Conservation (phyloP, 2,888 invertebrate genomes). For the Metellina segmentata region DNA sequence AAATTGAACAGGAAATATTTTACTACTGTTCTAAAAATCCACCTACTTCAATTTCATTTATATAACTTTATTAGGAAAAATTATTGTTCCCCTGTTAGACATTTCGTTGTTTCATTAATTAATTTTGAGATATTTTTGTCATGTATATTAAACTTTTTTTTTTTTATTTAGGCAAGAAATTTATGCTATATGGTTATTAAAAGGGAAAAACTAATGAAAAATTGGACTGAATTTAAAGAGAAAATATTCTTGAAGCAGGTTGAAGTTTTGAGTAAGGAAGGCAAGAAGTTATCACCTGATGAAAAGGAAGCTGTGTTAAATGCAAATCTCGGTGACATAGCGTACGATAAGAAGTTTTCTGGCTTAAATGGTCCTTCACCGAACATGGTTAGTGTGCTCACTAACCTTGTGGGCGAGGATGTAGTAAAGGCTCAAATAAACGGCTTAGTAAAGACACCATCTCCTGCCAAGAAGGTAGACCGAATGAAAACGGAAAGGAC, state of each 20-base stretch:
- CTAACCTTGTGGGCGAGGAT: slow-evolving; percentile 63
- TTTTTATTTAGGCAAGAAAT: slow-evolving; percentile 84
- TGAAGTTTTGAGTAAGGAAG: slow-evolving; percentile 84
- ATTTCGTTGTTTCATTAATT: too few species aligned
- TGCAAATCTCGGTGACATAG: slow-evolving; percentile 94
- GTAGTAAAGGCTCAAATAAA: slow-evolving; percentile 20
- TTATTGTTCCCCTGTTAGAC: too few species aligned
- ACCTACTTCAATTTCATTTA: too few species aligned
- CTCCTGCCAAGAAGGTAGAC: slow-evolving; percentile 32
- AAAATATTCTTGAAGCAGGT: slow-evolving; percentile 96
- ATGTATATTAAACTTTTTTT: background rate
- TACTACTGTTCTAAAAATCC: too few species aligned
- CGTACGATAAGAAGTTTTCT: slow-evolving; percentile 86
- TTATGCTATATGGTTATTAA: slow-evolving; percentile 98
- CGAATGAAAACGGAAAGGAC: slow-evolving; percentile 25
- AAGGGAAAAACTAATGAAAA: slow-evolving; percentile 93
- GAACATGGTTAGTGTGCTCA: slow-evolving; percentile 58
- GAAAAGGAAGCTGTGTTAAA: slow-evolving; percentile 89
- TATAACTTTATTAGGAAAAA: too few species aligned
- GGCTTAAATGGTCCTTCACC: slow-evolving; percentile 61
- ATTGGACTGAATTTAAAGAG: slow-evolving; percentile 87
- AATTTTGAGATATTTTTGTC: background rate
- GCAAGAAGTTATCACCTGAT: slow-evolving; percentile 80
- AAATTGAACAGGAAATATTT: too few species aligned
- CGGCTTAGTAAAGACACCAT: background rate